These are phyloP conservation scores for Pachypanchax playfairii DNA, from an alignment of 2,113 vertebrate genomes.

Conservation along the genomic window DNA sequence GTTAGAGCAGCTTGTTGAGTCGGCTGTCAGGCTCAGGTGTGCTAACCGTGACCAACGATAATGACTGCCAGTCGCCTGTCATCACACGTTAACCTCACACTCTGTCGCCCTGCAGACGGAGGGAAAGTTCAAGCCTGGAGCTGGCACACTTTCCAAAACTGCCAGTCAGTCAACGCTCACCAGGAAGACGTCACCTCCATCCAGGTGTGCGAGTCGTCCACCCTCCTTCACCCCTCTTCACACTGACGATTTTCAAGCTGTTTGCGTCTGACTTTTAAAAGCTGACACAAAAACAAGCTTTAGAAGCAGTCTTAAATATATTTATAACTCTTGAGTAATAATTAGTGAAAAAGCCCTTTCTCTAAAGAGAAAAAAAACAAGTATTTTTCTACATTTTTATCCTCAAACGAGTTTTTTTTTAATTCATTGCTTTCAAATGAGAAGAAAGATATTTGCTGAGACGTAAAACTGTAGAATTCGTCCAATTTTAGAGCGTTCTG, in stretches of 20 bases:
- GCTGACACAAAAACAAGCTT: neutral
- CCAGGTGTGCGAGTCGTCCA: slow-evolving; percentile 71
- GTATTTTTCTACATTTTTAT: slow-evolving; percentile 25
- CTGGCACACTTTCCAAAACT: slow-evolving; percentile 79
- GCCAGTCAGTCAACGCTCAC: slow-evolving; percentile 81
- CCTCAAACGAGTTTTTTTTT: slow-evolving; percentile 28
- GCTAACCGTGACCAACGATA: slow-evolving; percentile 52
- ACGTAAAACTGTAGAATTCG: slow-evolving; percentile 37
- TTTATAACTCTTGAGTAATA: slow-evolving; percentile 36
- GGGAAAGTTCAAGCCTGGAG: slow-evolving; percentile 85
- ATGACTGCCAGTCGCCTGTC: slow-evolving; percentile 65
- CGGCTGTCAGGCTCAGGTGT: slow-evolving; percentile 64
- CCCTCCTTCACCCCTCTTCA: slow-evolving; percentile 10
- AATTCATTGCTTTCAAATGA: slow-evolving; percentile 60
- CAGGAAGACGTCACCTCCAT: slow-evolving; percentile 79
- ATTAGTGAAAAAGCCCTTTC: slow-evolving; percentile 45
- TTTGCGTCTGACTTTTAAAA: slow-evolving; percentile 33
- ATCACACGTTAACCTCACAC: slow-evolving; percentile 57
- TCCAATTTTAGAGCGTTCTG: slow-evolving; percentile 51
- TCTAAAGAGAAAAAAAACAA: slow-evolving; percentile 34
- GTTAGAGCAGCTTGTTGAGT: slow-evolving; percentile 32
- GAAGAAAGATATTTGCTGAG: slow-evolving; percentile 62
- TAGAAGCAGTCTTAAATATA: slow-evolving; percentile 17
- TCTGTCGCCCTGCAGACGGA: slow-evolving; percentile 75
- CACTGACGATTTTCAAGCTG: slow-evolving; percentile 25